These are phyloP conservation scores for Girardinus metallicus DNA, from an alignment of 2,797 vertebrate species.

Conservation along the genomic window DNA sequence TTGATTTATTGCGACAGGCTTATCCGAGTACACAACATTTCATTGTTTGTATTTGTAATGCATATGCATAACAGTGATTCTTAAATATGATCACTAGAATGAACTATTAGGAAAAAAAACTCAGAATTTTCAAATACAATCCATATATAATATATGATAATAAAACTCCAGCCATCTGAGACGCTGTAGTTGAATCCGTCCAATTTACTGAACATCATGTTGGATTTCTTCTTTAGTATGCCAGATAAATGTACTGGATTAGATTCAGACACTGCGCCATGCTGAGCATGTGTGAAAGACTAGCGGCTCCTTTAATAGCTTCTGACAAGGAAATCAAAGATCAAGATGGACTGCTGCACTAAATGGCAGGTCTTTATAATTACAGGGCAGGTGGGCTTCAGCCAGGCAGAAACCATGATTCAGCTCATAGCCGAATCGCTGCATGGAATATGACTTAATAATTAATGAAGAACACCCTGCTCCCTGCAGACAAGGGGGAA, in stretches of 20 bases:
- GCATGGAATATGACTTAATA: constrained; percentile 63
- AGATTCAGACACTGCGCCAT: constrained; percentile 59
- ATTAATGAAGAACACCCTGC: constrained; percentile 72
- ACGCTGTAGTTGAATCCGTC: background rate
- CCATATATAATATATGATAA: background rate
- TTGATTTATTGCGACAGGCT: too few species aligned
- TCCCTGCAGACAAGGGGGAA: constrained; percentile 40
- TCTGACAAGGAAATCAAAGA: constrained; percentile 79
- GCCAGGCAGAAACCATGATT: constrained; percentile 66
- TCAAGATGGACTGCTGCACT: constrained; percentile 72
- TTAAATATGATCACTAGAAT: background rate
- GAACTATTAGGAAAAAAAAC: background rate
- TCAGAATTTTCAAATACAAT: background rate
- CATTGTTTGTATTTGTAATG: background rate
- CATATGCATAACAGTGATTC: background rate
- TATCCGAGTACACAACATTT: background rate
- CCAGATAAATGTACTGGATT: constrained; percentile 67
- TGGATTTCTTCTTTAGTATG: constrained; percentile 63
- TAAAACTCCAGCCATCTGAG: background rate
- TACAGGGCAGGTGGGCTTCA: constrained; percentile 77
- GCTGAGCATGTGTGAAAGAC: constrained; percentile 55
- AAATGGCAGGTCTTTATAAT: constrained; percentile 79
- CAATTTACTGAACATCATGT: constrained; percentile 25
- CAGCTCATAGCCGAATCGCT: constrained; percentile 39
- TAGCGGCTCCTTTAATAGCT: constrained; percentile 69